Evolutionary conservation across 2,888 invertebrate genomes (phyloP).

Genomic region (Lamellibrachia satsuma): DNA sequence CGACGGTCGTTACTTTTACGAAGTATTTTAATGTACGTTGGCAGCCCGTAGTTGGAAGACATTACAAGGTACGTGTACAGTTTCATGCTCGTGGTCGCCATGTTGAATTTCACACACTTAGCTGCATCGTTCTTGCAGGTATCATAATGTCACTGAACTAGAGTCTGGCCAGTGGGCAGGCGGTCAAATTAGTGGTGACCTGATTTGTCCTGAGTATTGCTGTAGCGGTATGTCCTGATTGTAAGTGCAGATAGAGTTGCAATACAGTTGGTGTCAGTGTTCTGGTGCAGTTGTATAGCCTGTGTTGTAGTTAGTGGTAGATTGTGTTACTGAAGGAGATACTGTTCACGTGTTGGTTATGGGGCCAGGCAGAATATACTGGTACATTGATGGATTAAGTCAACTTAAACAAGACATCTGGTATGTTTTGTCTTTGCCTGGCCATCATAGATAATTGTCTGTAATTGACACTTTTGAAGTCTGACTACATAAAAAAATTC

Average conservation of each 20-base stretch:
- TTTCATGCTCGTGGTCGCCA: neutral
- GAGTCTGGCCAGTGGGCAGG: neutral
- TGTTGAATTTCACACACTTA: neutral
- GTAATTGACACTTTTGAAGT: too few species aligned
- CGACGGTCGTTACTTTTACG: neutral
- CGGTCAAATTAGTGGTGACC: neutral
- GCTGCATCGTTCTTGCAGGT: neutral
- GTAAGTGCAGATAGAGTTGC: too few species aligned
- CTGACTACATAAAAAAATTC: too few species aligned
- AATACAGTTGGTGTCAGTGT: neutral
- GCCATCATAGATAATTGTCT: too few species aligned
- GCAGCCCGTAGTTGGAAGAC: neutral
- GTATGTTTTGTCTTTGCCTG: too few species aligned
- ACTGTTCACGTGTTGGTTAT: neutral
- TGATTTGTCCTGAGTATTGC: neutral
- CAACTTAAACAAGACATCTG: too few species aligned
- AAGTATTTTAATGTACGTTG: neutral
- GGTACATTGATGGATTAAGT: neutral
- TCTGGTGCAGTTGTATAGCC: neutral
- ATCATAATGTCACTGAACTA: neutral
- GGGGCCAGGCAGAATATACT: neutral
- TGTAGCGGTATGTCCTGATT: neutral
- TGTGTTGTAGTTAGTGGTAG: neutral
- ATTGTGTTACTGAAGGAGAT: neutral
- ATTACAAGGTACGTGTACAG: neutral